These are phyloP conservation scores for Eupithecia insigniata DNA, from an alignment of 2,888 invertebrate species.

Conservation along the genomic window DNA sequence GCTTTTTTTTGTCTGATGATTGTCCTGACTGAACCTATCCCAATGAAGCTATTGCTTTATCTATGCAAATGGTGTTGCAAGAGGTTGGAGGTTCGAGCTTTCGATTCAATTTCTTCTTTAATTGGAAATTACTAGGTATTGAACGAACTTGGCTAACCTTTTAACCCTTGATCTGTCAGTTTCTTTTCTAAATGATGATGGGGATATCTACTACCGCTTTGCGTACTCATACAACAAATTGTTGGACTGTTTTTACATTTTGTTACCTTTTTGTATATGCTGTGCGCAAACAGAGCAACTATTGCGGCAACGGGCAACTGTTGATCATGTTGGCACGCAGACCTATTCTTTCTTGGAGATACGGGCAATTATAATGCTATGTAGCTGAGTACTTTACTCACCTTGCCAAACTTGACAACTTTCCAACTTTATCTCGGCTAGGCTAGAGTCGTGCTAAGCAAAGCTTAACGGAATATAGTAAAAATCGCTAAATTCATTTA, in stretches of 20 bases:
- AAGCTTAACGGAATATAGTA: too few relatives aligned
- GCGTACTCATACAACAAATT: too few relatives aligned
- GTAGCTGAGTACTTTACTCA: neutral
- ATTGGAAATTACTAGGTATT: constrained; percentile 33
- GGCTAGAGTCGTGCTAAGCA: too few relatives aligned
- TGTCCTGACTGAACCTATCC: neutral
- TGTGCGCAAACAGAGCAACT: too few relatives aligned
- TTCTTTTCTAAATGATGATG: neutral
- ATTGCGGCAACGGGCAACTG: too few relatives aligned
- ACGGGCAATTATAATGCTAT: too few relatives aligned
- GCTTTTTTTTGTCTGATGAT: neutral
- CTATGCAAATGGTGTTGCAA: constrained; percentile 29
- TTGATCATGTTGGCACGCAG: too few relatives aligned
- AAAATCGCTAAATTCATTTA: too few relatives aligned
- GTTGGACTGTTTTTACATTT: too few relatives aligned
- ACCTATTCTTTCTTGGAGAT: neutral
- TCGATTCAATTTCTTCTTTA: constrained; percentile 45
- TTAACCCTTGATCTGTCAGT: neutral
- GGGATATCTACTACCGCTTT: too few relatives aligned
- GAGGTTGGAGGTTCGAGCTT: constrained; percentile 39
- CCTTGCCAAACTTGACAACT: neutral
- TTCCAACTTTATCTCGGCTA: too few relatives aligned
- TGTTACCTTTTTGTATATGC: too few relatives aligned
- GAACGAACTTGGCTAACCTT: constrained; percentile 14
- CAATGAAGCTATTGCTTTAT: neutral